These are phyloP conservation scores for Podiceps cristatus DNA, from an alignment of 2,113 vertebrate species.

Conservation along the genomic window DNA sequence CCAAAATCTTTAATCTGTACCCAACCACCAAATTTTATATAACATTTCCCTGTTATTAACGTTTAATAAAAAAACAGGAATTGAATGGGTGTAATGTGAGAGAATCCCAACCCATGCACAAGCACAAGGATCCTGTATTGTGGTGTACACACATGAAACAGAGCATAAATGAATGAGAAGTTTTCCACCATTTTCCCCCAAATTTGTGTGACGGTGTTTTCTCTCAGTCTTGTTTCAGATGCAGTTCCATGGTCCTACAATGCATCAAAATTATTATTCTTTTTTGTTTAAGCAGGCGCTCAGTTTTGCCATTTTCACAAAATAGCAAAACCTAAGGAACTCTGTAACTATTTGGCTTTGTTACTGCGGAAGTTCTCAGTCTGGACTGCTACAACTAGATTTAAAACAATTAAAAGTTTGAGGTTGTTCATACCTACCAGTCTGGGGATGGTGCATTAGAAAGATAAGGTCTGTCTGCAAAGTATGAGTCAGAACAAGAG, in stretches of 20 bases:
- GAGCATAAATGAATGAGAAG: neutral
- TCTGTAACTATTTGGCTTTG: neutral
- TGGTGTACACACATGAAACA: neutral
- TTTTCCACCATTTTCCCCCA: neutral
- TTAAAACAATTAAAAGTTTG: neutral
- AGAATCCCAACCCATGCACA: neutral
- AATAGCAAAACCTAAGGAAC: neutral
- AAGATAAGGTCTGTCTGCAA: constrained; percentile 28
- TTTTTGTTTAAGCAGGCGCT: neutral
- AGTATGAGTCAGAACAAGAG: neutral
- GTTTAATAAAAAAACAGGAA: neutral
- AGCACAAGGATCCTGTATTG: neutral
- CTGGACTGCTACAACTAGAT: neutral
- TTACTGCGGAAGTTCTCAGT: neutral
- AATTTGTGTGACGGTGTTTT: neutral
- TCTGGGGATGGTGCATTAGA: neutral
- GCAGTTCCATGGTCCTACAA: neutral
- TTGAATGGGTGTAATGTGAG: neutral
- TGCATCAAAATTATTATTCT: neutral
- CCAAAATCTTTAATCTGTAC: neutral
- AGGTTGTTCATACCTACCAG: neutral
- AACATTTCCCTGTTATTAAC: neutral
- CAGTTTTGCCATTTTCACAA: neutral
- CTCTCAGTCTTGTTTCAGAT: neutral
- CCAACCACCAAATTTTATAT: neutral